Conservation (phyloP, 37 sponge, comb jelly and placozoan species). For the Chondrosia reniformis region DNA sequence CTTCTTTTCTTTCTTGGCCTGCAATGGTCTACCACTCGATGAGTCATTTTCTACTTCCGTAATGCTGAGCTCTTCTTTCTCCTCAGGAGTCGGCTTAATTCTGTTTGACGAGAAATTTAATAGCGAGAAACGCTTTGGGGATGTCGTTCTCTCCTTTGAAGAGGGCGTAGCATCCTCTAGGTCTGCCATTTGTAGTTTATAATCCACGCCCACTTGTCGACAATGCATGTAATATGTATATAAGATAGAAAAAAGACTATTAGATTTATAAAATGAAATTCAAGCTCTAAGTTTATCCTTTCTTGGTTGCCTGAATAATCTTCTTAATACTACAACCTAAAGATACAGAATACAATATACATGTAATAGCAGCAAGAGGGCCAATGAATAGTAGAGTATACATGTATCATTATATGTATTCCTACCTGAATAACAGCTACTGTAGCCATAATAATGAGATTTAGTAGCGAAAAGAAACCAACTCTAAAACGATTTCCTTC, state of each 20-base stretch:
- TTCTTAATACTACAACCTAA: slow-evolving; percentile 52
- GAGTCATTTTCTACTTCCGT: no score
- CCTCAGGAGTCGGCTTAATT: neutral
- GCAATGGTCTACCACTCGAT: no score
- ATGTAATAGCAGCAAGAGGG: no score
- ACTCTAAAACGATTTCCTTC: slow-evolving; percentile 63
- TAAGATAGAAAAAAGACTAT: neutral
- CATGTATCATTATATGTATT: no score
- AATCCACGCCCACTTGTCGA: neutral
- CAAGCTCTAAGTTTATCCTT: slow-evolving; percentile 61
- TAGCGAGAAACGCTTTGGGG: no score
- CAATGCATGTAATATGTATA: neutral
- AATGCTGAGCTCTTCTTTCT: no score
- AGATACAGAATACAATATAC: no score
- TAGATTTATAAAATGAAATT: neutral
- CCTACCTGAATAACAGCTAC: slow-evolving; percentile 64
- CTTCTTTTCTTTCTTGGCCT: neutral
- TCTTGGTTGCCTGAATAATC: slow-evolving; percentile 54
- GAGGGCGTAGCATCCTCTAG: no score
- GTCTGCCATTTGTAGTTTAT: neutral
- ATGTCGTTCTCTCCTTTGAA: no score
- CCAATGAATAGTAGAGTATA: no score
- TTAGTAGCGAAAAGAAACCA: slow-evolving; percentile 58
- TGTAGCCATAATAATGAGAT: slow-evolving; percentile 49
- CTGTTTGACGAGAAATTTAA: neutral